Conservation (phyloP, 2,888 invertebrate genomes). For the Plusia festucae region DNA sequence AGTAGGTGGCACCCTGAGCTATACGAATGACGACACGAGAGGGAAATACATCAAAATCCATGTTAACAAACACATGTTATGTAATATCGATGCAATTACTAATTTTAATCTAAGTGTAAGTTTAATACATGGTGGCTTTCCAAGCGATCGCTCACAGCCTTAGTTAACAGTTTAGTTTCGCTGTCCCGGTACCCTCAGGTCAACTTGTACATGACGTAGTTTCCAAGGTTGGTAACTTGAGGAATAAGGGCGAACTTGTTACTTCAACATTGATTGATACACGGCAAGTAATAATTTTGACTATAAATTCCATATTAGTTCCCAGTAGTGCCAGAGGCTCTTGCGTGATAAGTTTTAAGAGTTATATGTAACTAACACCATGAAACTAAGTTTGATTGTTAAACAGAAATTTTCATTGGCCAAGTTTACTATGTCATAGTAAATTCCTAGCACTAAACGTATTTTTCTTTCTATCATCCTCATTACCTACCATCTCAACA, state of each 20-base stretch:
- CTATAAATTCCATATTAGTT: slow-evolving; percentile 7
- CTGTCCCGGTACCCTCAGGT: slow-evolving; percentile 50
- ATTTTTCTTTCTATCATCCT: too few species aligned
- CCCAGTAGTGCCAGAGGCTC: neutral
- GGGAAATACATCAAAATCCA: too few species aligned
- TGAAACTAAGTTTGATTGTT: neutral
- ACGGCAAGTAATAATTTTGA: slow-evolving; percentile 19
- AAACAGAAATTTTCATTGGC: too few species aligned
- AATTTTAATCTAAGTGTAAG: slow-evolving; percentile 43
- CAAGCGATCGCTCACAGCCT: slow-evolving; percentile 42
- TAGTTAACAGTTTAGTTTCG: slow-evolving; percentile 50
- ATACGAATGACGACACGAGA: too few species aligned
- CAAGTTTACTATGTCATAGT: too few species aligned
- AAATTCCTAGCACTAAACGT: too few species aligned
- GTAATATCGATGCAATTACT: slow-evolving; percentile 23
- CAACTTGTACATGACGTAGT: slow-evolving; percentile 51
- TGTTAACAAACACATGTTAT: neutral
- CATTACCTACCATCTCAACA: too few species aligned
- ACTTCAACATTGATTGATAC: slow-evolving; percentile 40
- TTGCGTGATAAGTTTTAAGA: neutral
- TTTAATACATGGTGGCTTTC: slow-evolving; percentile 36
- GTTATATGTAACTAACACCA: neutral
- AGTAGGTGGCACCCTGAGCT: too few species aligned
- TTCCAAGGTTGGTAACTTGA: slow-evolving; percentile 55
- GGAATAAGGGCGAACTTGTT: slow-evolving; percentile 54